Base-by-base conservation (phyloP, 30 jellyfish, hydroid and myxozoan genomes). In the Morbakka virulenta region DNA sequence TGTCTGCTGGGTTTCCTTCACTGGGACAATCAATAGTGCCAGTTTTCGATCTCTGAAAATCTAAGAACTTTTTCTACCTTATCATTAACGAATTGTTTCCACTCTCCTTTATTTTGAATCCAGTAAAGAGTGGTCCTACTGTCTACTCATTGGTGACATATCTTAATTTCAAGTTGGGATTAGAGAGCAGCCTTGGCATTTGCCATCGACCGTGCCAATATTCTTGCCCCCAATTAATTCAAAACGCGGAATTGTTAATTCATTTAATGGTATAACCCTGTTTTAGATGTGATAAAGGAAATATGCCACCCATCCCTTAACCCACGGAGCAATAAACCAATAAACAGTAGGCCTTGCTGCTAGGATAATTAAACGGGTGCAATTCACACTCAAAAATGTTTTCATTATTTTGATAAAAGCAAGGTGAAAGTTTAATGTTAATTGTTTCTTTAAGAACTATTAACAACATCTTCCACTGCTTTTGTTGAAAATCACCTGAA, bases 1-100 rank as follows among this genome's bases (percentile, higher is more conserved):
- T 52, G 85, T 76, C 87, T 32, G 83, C 87, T 22, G 83, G 87
- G 85, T 76, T 76, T 26, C n/a, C 73, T 62, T 76, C 50, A 2
- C 52, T 51, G 28, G 87, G 87, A 67, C 82, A 57, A 62, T 79
- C 63, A 23, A 66, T 36, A n/a, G n/a, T n/a, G n/a, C 85, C 95
- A 83, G 17, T 32, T 27, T 24, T 83, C 62, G 77, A 57, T 69
- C 20, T 22, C 28, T 32, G 76, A 2, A 23, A 22, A 32, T 2
- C 33, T 35, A 2, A 1, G 36, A 33, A 52, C 74, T 62, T 83
- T 68, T 6, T 64, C 36, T 35, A 83, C 93, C 31, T 91, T 35
- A 28, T 67, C 29, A 17, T 64, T 32, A 23, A 83, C 94, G 48
- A 83, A 72, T 64, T 74, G 81, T 32, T 69, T 69, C 71, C 69